phyloP scores from a whole-genome alignment of 1,140 invertebrate genomes.

The Plodia interpunctella region DNA sequence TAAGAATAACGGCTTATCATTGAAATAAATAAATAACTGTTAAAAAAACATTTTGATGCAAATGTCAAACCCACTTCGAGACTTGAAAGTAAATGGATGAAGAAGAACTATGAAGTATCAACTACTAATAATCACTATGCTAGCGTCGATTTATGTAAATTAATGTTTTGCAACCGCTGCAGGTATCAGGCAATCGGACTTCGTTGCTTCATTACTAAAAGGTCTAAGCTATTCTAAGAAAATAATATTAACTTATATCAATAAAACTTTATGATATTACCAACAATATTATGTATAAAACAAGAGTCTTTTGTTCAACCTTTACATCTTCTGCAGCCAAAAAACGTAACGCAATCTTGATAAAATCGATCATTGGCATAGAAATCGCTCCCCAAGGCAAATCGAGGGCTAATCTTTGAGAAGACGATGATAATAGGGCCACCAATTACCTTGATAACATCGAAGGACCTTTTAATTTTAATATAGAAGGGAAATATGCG shows the following conservation, averaged over 20 bases:
- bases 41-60: no score
- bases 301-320: no score
- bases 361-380: conserved; percentile 46
- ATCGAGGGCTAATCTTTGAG: conserved; percentile 35
- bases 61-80: no score
- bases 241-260: neutral
- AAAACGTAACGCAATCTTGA: conserved; percentile 25
- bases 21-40: no score
- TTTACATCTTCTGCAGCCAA: neutral
- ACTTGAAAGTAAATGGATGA: no score
- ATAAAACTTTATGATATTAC: neutral
- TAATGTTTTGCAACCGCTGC: neutral
- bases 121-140: neutral
- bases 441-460: conserved; percentile 48
- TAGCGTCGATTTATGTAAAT: neutral
- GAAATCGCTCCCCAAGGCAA: conserved; percentile 33
- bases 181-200: neutral
- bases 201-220: neutral
- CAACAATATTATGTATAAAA: neutral
- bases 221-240: neutral
- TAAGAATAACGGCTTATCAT: neutral
- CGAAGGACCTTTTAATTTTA: conserved; percentile 26
- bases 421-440: conserved; percentile 37
- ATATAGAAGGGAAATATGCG: conserved; percentile 24
- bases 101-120: neutral